Percentiles rank a stretch among this genome's conserved stretches.
These are phyloP conservation scores for Pogonophryne albipinna DNA, from an alignment of 2,797 vertebrate genomes.

Conservation along the genomic window DNA sequence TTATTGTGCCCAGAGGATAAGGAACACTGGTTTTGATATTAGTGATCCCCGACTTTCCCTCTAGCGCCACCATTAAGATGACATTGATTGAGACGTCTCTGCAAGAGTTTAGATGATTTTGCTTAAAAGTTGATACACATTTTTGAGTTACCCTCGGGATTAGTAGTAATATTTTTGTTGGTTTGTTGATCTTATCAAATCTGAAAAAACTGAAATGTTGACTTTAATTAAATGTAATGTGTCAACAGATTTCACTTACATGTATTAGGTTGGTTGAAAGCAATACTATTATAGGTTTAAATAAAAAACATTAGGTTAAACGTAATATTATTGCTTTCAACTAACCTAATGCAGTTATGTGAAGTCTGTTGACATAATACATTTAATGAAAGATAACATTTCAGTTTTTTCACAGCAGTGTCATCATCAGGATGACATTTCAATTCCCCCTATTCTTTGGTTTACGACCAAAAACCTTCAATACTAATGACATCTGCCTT, in stretches of 20 bases:
- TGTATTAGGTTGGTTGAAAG: too few species aligned
- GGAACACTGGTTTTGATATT: neutral
- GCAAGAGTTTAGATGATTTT: neutral
- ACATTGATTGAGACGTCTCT: neutral
- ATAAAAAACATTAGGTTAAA: too few species aligned
- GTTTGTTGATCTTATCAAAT: neutral
- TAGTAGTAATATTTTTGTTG: neutral
- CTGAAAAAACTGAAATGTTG: too few species aligned
- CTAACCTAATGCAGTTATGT: too few species aligned
- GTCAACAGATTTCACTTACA: too few species aligned
- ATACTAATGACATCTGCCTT: neutral
- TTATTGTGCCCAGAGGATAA: neutral
- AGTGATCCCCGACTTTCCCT: slow-evolving; percentile 1
- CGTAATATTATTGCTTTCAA: too few species aligned
- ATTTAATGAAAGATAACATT: too few species aligned
- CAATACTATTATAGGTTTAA: too few species aligned
- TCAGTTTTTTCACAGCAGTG: neutral
- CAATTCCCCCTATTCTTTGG: neutral
- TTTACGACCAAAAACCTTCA: too few species aligned
- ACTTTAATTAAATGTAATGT: too few species aligned
- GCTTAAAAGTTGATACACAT: neutral
- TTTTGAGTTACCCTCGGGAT: neutral
- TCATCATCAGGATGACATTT: neutral
- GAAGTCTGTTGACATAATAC: too few species aligned
- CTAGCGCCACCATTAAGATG: neutral